Conservation (phyloP, 2,888 invertebrate genomes). For the Cremastinae sp. region DNA sequence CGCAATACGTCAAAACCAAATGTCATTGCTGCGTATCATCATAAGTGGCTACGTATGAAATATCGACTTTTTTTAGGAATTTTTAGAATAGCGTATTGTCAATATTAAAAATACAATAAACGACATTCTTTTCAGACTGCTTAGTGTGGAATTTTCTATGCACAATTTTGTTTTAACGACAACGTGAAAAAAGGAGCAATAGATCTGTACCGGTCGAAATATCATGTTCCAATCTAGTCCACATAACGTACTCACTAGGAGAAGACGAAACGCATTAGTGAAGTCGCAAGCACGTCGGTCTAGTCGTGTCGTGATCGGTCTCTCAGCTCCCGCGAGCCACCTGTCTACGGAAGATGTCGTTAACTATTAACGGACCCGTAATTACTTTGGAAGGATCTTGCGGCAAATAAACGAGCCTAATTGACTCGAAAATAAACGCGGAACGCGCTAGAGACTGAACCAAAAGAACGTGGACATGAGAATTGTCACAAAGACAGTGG, state of each 20-base stretch:
- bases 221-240: conserved; percentile 21
- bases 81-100: too few relatives aligned
- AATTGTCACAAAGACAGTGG: conserved; percentile 35
- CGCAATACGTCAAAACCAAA: too few relatives aligned
- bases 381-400: conserved; percentile 76
- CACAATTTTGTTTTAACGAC: background rate
- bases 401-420: conserved; percentile 78
- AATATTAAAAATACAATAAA: too few relatives aligned
- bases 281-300: conserved; percentile 44
- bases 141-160: too few relatives aligned
- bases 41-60: too few relatives aligned
- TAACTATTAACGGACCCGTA: conserved; percentile 77
- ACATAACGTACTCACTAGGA: conserved; percentile 40
- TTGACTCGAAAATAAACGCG: conserved; percentile 79
- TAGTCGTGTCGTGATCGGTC: conserved; percentile 65
- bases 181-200: background rate
- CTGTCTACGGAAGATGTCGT: conserved; percentile 77
- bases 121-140: too few relatives aligned
- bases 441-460: conserved; percentile 51
- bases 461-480: conserved; percentile 4
- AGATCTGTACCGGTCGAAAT: conserved; percentile 11
- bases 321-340: conserved; percentile 69
- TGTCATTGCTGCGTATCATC: too few relatives aligned
- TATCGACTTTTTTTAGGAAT: too few relatives aligned
- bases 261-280: conserved; percentile 49